phyloP scores from a whole-genome alignment of 2,113 vertebrate genomes.

The Neopipo cinnamomea region DNA sequence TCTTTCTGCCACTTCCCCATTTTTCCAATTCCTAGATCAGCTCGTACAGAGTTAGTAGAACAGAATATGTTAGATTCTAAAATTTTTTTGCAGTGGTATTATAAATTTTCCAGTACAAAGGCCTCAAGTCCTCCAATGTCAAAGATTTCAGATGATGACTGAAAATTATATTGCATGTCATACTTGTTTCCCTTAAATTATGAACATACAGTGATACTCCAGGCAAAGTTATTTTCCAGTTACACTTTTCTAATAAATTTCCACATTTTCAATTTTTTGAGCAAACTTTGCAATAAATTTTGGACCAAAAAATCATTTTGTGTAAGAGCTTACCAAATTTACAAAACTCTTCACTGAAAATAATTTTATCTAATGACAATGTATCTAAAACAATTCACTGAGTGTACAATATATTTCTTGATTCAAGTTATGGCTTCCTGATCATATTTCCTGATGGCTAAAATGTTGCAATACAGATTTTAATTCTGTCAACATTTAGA shows the following conservation, averaged over 20 bases:
- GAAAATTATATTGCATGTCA: not conserved
- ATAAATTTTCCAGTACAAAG: not conserved
- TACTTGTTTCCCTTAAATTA: not conserved
- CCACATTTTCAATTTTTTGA: not conserved
- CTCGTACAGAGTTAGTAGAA: not conserved
- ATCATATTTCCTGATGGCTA: not conserved
- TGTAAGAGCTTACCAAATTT: not conserved
- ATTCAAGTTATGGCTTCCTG: not conserved
- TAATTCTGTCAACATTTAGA: not conserved
- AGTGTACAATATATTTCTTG: not conserved
- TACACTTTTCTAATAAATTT: not conserved
- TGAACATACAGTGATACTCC: not conserved
- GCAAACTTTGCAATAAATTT: not conserved
- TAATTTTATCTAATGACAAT: not conserved
- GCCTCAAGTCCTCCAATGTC: not conserved
- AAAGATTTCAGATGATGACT: not conserved
- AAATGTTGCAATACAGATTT: not conserved
- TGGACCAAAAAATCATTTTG: not conserved
- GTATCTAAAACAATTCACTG: not conserved
- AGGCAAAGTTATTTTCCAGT: not conserved
- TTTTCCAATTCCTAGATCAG: not conserved
- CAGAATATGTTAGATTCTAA: not conserved
- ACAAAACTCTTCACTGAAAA: not conserved
- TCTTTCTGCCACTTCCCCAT: not conserved
- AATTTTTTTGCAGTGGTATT: not conserved